Conservation (phyloP, 2,113 vertebrate genomes). For the Pelodiscus sinensis region DNA sequence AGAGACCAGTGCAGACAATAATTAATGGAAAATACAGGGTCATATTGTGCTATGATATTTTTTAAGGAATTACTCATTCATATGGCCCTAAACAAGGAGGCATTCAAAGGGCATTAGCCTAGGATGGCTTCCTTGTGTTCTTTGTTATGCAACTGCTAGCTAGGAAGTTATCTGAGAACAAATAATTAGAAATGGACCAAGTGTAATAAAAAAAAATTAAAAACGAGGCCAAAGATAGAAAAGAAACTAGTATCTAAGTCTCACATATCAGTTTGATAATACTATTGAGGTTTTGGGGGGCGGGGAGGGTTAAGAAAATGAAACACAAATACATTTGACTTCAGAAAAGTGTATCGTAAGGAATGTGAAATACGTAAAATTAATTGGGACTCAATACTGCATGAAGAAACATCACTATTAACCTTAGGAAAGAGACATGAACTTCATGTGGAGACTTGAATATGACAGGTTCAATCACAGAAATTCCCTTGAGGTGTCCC, state of each 20-base stretch:
- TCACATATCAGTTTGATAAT: background rate
- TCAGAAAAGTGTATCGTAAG: background rate
- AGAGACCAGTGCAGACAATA: background rate
- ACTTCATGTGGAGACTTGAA: background rate
- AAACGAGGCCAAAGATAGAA: background rate
- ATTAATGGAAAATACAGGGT: background rate
- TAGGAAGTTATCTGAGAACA: background rate
- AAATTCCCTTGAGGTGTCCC: too few species aligned
- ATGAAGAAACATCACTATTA: background rate
- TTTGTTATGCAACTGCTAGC: background rate
- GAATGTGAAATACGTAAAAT: background rate
- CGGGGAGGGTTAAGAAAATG: background rate
- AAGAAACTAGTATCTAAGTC: background rate
- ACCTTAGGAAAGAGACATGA: background rate
- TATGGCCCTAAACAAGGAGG: background rate
- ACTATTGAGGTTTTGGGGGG: background rate
- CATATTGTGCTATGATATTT: background rate
- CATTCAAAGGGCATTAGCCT: background rate
- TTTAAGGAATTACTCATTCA: background rate
- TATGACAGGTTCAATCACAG: background rate
- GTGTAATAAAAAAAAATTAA: background rate
- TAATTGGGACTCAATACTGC: background rate
- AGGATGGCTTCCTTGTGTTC: background rate
- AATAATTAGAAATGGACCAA: background rate
- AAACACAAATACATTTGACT: background rate